Percentiles rank a stretch among this genome's conserved stretches.
These are phyloP conservation scores for Gryon sp. DNA, from an alignment of 1,140 invertebrate genomes.

Conservation along the genomic window DNA sequence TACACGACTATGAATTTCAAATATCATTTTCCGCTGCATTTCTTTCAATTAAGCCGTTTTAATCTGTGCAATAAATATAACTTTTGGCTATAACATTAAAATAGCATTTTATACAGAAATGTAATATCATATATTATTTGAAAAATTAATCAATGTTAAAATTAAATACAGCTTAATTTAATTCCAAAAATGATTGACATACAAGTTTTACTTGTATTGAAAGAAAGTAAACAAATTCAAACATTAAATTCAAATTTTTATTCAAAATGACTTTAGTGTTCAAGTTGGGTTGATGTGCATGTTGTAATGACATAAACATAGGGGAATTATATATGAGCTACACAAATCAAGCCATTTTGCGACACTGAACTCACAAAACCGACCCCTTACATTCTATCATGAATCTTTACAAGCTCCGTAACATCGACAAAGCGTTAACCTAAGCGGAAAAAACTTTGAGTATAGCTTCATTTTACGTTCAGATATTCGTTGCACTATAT, in stretches of 20 bases:
- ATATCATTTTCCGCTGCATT: slow-evolving; percentile 18
- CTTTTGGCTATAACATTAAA: no score
- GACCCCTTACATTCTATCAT: slow-evolving; percentile 44
- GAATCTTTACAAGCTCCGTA: slow-evolving; percentile 50
- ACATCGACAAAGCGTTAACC: slow-evolving; percentile 42
- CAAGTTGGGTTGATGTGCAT: neutral
- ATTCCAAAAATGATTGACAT: no score
- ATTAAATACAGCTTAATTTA: no score
- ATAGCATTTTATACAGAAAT: no score
- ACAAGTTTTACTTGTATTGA: no score
- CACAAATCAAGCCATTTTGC: slow-evolving; percentile 57
- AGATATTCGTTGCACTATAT: slow-evolving; percentile 32
- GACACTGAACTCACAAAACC: slow-evolving; percentile 49
- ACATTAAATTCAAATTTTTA: no score
- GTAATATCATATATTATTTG: no score
- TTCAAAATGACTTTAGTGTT: no score
- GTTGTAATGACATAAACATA: slow-evolving; percentile 22
- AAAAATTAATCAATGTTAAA: no score
- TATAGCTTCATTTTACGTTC: slow-evolving; percentile 44
- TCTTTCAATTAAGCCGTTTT: neutral
- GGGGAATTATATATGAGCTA: slow-evolving; percentile 24
- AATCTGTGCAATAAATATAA: no score
- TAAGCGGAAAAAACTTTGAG: slow-evolving; percentile 55
- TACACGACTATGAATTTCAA: slow-evolving; percentile 44
- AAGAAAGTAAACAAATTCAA: no score